Evolutionary conservation across 1,140 invertebrate species (phyloP), one percentile per base, ranked within the genome.

Genomic region (Drosophila bipectinata): DNA sequence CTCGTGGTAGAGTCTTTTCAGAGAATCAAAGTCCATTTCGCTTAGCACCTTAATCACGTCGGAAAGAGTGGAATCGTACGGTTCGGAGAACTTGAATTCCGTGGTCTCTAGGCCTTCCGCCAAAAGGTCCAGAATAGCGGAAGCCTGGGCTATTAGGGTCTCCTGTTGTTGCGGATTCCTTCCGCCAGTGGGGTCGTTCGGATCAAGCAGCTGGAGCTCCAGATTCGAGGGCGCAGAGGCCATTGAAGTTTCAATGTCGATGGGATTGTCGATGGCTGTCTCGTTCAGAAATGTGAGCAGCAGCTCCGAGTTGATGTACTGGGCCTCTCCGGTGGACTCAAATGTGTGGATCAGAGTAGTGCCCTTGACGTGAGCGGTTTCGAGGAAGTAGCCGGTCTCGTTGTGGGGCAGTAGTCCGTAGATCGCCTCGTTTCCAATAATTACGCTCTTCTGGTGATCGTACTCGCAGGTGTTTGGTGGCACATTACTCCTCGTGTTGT

Each of bases 1-100:
- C 48, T 93, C 93, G 1, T 92, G 90, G 72, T 94, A 94, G 0
- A 94, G 89, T 28, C 92, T 91, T 1, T 92, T 92, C 10, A 95
- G 91, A 1, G 93, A 93, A 0, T 92, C 90, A 37, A 92, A 92
- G 18, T 93, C 92, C 54, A 94, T 85, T 76, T 92, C 92, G 6
- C 93, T 93, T 60, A 94, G 92, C 12, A 94, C 62, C 63, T 92
- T 91, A 5, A 93, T 87, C 9, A 92, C 80, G 53, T 92, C 90
- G 1, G 92, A 92, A 4, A 92, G 68, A 1, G 91, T 92, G 6
- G 92, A 85, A 49, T 93, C 92, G 59, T 93, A 92, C n/a, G 93
- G 88, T 30, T 92, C 92, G 12, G 81, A 88, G 37, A 92, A 92
- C 28, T 92, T 91, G 8, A 93, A 84, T 39, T 93, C 87, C 39